Evolutionary conservation across 2,113 vertebrate species (phyloP), one percentile per base, ranked within the genome.

Genomic region (Nerophis lumbriciformis): DNA sequence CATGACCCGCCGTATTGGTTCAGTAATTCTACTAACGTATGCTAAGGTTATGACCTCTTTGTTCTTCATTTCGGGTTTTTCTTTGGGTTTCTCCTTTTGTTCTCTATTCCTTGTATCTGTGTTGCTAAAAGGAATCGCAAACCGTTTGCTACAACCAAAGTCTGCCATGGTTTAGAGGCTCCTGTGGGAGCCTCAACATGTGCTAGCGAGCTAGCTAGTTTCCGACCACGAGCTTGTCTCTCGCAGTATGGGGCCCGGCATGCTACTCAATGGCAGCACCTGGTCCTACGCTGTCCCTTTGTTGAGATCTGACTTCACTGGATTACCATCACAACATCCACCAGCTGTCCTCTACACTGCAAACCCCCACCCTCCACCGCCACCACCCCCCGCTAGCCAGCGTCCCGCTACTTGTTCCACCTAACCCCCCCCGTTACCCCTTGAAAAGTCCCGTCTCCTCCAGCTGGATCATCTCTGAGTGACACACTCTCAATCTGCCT

Each of bases 271-370:
- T 91, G 88, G 86, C 81, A 92, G 89, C 90, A 92, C 90, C 90
- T 92, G 90, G 90, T 87, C 87, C 87, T 90, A 74, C 82, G 83
- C 83, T 88, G 84, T 82, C 78, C 81, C 77, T 90, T 91, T 90
- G 88, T 90, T 79, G 83, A 83, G 79, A 85, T 82, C 83, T 92
- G 90, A 92, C 88, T 91, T 88, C 84, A 84, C 86, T 87, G 85
- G 88, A 92, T 92, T 92, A 92, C 88, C 90, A 91, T 92, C 90
- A 90, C 90, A 92, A 91, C 90, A 91, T 91, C 90, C 90, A 92
- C 90, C 90, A 92, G 90, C 90, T 91, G 90, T 89, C 89, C 87
- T 81, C 82, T 81, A 73, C 59, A 69, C 69, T 75, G 61, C 38
- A 7, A 8, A 61, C 71, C 68, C 67, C 69, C 50, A 15, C 36